phyloP scores from a whole-genome alignment of 2,888 invertebrate species.

The Chalcis sispes region DNA sequence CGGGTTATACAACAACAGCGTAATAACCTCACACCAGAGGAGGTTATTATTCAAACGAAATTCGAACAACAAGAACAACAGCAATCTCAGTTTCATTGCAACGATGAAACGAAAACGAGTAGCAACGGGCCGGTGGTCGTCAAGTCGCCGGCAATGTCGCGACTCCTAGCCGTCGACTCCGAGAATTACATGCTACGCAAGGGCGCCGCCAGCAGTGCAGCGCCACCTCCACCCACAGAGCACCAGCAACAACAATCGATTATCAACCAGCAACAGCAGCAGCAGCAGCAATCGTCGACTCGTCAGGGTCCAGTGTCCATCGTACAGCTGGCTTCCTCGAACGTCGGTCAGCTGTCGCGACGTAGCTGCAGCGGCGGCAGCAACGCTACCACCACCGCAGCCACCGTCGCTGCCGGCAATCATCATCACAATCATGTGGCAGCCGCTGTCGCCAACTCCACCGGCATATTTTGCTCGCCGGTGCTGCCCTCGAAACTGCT shows the following conservation, averaged over 20 bases:
- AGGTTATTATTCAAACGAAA: background rate
- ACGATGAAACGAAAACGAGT: slow-evolving; percentile 64
- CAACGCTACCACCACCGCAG: slow-evolving; percentile 4
- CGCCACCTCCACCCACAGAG: slow-evolving; percentile 27
- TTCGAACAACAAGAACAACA: slow-evolving; percentile 59
- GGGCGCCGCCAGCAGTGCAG: slow-evolving; percentile 59
- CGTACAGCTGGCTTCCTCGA: slow-evolving; percentile 33
- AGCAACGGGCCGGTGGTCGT: slow-evolving; percentile 48
- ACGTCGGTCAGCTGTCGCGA: slow-evolving; percentile 1
- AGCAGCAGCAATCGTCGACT: background rate
- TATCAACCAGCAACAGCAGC: slow-evolving; percentile 16
- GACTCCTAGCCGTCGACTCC: slow-evolving; percentile 71
- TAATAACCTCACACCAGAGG: background rate
- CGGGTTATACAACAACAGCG: slow-evolving; percentile 4
- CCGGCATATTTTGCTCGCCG: background rate
- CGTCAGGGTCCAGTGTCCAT: slow-evolving; percentile 15
- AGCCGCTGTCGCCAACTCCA: slow-evolving; percentile 1
- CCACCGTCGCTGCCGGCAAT: background rate
- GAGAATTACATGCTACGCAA: slow-evolving; percentile 75
- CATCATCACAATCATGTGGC: background rate
- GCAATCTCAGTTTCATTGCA: slow-evolving; percentile 53
- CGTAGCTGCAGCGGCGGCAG: background rate
- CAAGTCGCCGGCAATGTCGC: slow-evolving; percentile 70
- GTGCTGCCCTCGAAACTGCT: slow-evolving; percentile 36
- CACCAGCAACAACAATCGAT: slow-evolving; percentile 5